Base-by-base conservation (phyloP, 1,140 invertebrate genomes). In the Drosophila jambulina region DNA sequence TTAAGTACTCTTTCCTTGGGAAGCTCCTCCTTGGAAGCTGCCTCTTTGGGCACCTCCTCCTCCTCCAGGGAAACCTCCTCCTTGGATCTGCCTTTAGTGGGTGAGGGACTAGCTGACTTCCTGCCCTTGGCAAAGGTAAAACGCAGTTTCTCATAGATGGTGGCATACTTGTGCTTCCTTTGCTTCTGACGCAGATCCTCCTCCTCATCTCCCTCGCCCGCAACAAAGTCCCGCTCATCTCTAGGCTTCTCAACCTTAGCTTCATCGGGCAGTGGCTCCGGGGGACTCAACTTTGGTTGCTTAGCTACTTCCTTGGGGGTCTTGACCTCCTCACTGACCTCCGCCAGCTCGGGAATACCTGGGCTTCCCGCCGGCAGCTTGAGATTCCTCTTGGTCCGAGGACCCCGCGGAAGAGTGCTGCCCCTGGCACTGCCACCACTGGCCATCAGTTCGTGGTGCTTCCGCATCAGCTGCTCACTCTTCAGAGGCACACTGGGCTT, bases 401-500 rank as follows among this genome's bases (percentile, higher is more conserved):
- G 21, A 48, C 43, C 46, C 3, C 25, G 34, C 3, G 17, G 32
- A 19, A 45, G 29, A 27, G 23, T 62, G 23, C 57, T 53, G 8
- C 19, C 48, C 25, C 19, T 51, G 53, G 21, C 23, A 27, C 6
- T 45, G 58, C 13, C 10, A 27, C 23, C 34, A 57, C 19, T 49
- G 13, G 63, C 45, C 45, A 82, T 78, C 4, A 91, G 38, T 19
- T 93, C 92, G 12, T 82, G 84, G 17, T 88, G 82, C 38, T 83
- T 91, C 7, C 75, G 80, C 46, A 92, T 72, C 45, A 93, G 61
- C 40, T 91, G 80, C 27, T 80, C 68, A 21, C 78, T 91, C 67
- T 93, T 93, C 9, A 83, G 72, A 7, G 92, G 92, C 36, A 93
- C 91, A 60, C 83, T 82, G 4, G 93, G 93, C 76, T 93, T 94